phyloP scores from a whole-genome alignment of 2,888 invertebrate species.

The Mellilla xanthometata region DNA sequence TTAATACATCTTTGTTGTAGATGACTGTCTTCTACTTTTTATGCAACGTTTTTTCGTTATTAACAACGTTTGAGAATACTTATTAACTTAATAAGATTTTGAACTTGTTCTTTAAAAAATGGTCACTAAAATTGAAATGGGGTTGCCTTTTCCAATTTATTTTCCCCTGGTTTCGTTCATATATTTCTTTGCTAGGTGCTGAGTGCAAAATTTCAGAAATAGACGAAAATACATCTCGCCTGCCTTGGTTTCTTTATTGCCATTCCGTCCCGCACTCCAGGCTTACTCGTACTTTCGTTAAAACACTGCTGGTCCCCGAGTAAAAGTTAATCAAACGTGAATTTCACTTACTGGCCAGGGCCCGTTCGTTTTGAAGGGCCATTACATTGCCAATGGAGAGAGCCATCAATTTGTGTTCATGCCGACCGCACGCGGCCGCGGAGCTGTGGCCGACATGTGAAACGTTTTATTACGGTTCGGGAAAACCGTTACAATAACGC shows the following conservation, averaged over 20 bases:
- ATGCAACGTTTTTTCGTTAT: too few relatives aligned
- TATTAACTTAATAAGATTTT: too few relatives aligned
- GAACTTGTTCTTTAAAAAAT: too few relatives aligned
- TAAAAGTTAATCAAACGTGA: slow-evolving; percentile 78
- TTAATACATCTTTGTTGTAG: slow-evolving; percentile 15
- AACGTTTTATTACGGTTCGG: slow-evolving; percentile 73
- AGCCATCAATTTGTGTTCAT: slow-evolving; percentile 78
- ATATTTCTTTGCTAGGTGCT: too few relatives aligned
- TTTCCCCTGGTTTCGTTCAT: too few relatives aligned
- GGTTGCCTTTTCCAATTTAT: too few relatives aligned
- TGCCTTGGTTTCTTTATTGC: slow-evolving; percentile 19
- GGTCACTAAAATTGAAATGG: too few relatives aligned
- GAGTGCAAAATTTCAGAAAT: background rate
- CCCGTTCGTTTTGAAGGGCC: slow-evolving; percentile 78
- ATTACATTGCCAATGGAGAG: slow-evolving; percentile 78
- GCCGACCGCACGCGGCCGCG: slow-evolving; percentile 72
- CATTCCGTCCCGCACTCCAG: slow-evolving; percentile 33
- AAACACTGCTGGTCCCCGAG: slow-evolving; percentile 51
- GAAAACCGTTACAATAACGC: slow-evolving; percentile 72
- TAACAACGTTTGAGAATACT: background rate
- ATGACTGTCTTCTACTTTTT: slow-evolving; percentile 1
- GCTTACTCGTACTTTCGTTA: slow-evolving; percentile 41
- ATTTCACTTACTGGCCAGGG: slow-evolving; percentile 74
- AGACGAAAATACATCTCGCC: background rate
- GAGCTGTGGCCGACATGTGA: slow-evolving; percentile 71